Evolutionary conservation across 2,797 vertebrate species (phyloP), one percentile per base, ranked within the genome.

Genomic region (Linurgus olivaceus): DNA sequence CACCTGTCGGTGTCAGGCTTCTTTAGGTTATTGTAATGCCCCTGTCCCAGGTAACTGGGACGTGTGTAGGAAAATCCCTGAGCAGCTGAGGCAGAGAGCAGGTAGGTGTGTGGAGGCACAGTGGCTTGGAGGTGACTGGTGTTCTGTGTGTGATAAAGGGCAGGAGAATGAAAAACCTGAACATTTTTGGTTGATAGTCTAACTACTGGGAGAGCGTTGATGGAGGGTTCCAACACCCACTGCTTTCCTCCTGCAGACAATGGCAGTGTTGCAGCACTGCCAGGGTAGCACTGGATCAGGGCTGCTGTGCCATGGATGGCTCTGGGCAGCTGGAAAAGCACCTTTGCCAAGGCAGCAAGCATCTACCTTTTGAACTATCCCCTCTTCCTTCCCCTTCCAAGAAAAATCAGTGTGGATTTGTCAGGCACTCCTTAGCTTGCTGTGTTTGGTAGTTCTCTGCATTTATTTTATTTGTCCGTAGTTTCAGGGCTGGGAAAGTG

Each of bases 391-490:
- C 9, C 25, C 5, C 2, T 1, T 21, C 13, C 13, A 14, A 28
- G 13, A 86, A 86, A 87, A 91, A 89, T 87, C 74, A 44, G 29
- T 63, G 25, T 67, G 55, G 19, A 55, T 78, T 96, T 92, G 57
- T 89, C 57, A 86, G 76, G 81, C 59, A 51, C 57, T 73, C 83
- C 61, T 82, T 71, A 47, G 19, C 47, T 57, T 85, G n/a, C 68
- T 40, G 13, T 59, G 59, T 84, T 91, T 25, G 26, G 58, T 76
- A 59, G 70, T 81, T 79, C 70, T 54, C 50, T 71, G 83, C 74
- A 70, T 95, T 93, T 91, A n/a, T 94, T 91, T 88, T 82, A 73
- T 84, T 87, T 42, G 52, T 87, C 68, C 76, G 45, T 71, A 54
- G 67, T 76, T 91, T 94, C 61, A 74, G 92, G 63, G 35, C 87